phyloP scores from a whole-genome alignment of 2,113 vertebrate species.

The Anthoscopus minutus region DNA sequence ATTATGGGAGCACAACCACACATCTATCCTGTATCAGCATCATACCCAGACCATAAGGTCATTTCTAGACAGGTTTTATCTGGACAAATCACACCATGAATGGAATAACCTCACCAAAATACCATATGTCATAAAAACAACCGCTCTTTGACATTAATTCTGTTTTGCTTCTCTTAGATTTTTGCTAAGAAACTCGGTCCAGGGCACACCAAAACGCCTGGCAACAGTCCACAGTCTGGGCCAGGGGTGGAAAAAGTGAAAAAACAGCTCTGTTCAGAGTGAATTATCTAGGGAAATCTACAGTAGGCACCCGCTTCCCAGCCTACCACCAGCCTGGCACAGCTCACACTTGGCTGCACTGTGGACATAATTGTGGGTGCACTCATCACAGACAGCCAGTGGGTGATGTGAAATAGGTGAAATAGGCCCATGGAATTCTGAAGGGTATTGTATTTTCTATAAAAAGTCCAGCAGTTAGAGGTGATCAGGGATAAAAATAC shows the following conservation, averaged over 20 bases:
- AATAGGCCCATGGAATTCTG: background rate
- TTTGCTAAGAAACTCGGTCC: background rate
- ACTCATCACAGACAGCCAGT: background rate
- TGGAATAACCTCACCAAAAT: conserved; percentile 2
- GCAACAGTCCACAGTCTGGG: background rate
- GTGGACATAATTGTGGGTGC: background rate
- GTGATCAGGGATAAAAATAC: background rate
- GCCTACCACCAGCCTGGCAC: background rate
- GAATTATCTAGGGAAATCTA: background rate
- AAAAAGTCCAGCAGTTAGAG: background rate
- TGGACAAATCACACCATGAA: background rate
- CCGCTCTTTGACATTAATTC: background rate
- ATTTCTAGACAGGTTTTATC: conserved; percentile 48
- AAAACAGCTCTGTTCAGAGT: background rate
- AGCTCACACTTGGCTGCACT: accelerated
- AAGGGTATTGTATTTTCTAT: background rate
- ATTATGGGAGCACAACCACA: background rate
- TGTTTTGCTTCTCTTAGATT: conserved; percentile 36
- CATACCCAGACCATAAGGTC: conserved; percentile 65
- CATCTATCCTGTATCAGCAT: background rate
- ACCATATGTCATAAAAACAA: background rate
- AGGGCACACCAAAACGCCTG: background rate
- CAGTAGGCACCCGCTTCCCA: background rate
- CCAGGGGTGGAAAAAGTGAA: background rate
- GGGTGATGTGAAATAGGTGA: too few relatives aligned